Evolutionary conservation across 2,888 invertebrate species (phyloP).

Genomic region (Eilema depressum): DNA sequence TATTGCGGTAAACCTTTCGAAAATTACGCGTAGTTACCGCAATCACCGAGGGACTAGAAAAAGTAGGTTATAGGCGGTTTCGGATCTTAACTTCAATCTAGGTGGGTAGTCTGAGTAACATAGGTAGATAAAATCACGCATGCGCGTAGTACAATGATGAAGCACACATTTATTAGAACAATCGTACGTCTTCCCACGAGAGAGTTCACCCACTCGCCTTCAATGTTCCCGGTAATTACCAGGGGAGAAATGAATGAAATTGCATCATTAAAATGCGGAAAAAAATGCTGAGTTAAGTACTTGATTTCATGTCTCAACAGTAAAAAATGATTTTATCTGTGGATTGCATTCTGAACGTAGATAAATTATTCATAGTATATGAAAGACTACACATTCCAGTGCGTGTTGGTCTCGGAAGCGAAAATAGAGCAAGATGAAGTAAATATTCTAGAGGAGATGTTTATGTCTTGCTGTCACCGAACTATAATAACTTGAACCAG

Average conservation of each 20-base stretch:
- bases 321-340: conserved; percentile 15
- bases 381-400: conserved; percentile 37
- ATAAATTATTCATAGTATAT: conserved; percentile 35
- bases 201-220: conserved; percentile 45
- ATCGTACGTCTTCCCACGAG: conserved; percentile 69
- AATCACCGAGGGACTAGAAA: conserved; percentile 52
- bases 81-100: conserved; percentile 32
- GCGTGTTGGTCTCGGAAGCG: conserved; percentile 33
- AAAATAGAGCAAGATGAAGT: conserved; percentile 40
- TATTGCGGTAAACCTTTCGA: conserved; percentile 34
- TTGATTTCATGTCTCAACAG: conserved; percentile 19
- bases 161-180: conserved; percentile 57
- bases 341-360: conserved; percentile 26
- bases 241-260: conserved; percentile 46
- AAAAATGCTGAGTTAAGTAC: background rate
- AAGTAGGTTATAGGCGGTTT: conserved; percentile 63
- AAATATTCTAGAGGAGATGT: conserved; percentile 30
- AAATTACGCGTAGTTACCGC: conserved; percentile 46
- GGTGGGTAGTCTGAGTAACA: conserved; percentile 12
- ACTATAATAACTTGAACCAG: background rate
- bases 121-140: conserved; percentile 29
- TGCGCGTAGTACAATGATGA: conserved; percentile 34
- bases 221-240: conserved; percentile 56
- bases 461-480: conserved; percentile 22
- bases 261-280: conserved; percentile 27